Evolutionary conservation across 2,888 invertebrate genomes (phyloP), one percentile per base, ranked within the genome.

Genomic region (Chloromyia formosa): DNA sequence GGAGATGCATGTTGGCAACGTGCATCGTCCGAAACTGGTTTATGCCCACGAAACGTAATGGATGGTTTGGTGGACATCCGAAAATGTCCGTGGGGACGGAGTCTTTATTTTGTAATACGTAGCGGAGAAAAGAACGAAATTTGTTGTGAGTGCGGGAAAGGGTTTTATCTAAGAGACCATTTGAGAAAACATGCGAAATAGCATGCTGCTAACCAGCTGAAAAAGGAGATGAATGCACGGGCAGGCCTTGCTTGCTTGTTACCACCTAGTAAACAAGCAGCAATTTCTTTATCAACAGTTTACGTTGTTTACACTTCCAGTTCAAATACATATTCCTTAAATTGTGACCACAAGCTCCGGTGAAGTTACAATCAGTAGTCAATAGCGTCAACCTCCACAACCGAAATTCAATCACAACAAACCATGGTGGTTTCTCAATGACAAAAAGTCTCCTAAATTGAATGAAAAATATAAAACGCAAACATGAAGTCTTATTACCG

Each of bases 91-190:
- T n/a, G n/a, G n/a, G n/a, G n/a, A n/a, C n/a, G n/a, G 80, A 93
- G 93, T 84, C 88, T 94, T 78, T 94, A 94, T 85, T 91, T 91
- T 80, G 93, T 94, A 80, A 94, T 94, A 83, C 94, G 94, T 86
- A 93, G 93, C 74, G 94, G 94, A 45, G 91, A 93, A 83, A 94
- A 94, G 86, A 93, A 92, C 4, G 93, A 94, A 80, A 81, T 80
- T 75, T 81, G 81, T 75, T 76, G 77, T 22, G 81, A 81, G 75
- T 80, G 79, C 75, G 77, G 78, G 79, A 81, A 82, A 87, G 92
- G 92, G 45, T 92, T 92, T 83, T 93, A 93, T 82, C 88, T 93
- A 73, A 93, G 93, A 82, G 94, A 94, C 82, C 94, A 94, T 84
- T 84, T 94, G 68, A 88, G 93, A 81, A 94, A 94, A 82, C 94